Evolutionary conservation across 64 coral and sea anemone genomes (phyloP).

Genomic region (Cladopsammia gracilis): DNA sequence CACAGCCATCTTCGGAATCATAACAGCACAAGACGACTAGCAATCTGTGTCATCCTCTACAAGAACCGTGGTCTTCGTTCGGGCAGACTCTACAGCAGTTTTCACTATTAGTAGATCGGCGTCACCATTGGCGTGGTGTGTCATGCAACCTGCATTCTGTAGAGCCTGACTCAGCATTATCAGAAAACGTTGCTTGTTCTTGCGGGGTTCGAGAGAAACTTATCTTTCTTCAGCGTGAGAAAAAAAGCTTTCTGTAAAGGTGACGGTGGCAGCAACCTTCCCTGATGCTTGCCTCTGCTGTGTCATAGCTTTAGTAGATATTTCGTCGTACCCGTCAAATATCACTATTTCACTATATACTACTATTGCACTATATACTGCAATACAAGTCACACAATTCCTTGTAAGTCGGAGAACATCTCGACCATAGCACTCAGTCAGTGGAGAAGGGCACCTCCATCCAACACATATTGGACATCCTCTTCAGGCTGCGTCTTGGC

Average conservation of each 20-base stretch:
- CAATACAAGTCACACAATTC: constrained; percentile 59
- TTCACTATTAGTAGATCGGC: too few species aligned
- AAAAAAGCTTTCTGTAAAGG: too few species aligned
- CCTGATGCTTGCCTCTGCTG: constrained; percentile 55
- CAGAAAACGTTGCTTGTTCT: constrained; percentile 37
- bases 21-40: constrained; percentile 23
- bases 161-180: too few species aligned
- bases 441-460: constrained; percentile 74
- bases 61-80: too few species aligned
- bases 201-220: constrained; percentile 52
- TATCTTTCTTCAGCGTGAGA: constrained; percentile 54
- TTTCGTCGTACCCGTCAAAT: too few species aligned
- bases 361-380: constrained; percentile 57
- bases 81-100: too few species aligned
- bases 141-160: too few species aligned
- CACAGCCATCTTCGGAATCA: not conserved
- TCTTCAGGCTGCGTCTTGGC: constrained; percentile 42
- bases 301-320: too few species aligned
- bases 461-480: too few species aligned
- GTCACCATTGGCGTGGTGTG: too few species aligned
- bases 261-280: constrained; percentile 19
- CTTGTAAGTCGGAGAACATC: constrained; percentile 21
- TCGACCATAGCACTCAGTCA: constrained; percentile 70
- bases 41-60: constrained; percentile 53
- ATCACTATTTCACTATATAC: constrained; percentile 76